Conservation (phyloP, 2,888 invertebrate genomes). For the Torymus tubicola region DNA sequence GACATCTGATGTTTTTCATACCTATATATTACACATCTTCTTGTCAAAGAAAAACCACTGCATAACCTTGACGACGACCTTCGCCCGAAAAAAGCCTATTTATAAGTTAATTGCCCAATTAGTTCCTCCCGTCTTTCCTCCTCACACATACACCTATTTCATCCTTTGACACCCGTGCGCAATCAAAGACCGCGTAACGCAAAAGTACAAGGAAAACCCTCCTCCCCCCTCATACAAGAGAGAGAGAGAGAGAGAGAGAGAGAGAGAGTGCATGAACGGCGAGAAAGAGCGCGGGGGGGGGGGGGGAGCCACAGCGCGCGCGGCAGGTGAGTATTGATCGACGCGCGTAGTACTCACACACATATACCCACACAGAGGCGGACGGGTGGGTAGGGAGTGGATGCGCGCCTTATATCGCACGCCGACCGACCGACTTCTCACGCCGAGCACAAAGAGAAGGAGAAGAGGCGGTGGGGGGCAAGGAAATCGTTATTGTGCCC, state of each 20-base stretch:
- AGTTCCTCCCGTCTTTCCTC: not conserved
- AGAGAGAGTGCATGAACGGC: not conserved
- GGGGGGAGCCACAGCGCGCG: slow-evolving; percentile 48
- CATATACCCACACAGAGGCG: no score
- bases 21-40: no score
- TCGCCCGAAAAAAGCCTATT: no score
- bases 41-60: no score
- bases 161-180: slow-evolving; percentile 30
- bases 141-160: not conserved
- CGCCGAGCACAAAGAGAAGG: not conserved
- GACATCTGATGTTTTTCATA: no score
- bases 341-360: slow-evolving; percentile 56
- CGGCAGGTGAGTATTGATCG: slow-evolving; percentile 74
- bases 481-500: slow-evolving; percentile 45
- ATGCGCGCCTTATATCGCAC: slow-evolving; percentile 2
- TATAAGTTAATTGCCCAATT: no score
- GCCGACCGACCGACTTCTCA: slow-evolving; percentile 5
- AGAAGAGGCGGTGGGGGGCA: not conserved
- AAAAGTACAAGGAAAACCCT: no score
- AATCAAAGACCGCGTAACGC: no score
- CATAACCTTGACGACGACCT: no score
- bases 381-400: not conserved
- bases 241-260: no score
- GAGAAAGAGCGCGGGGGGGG: slow-evolving; percentile 17
- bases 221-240: not conserved